Conservation (phyloP, 2,888 invertebrate genomes). For the Podotricha telesiphe region DNA sequence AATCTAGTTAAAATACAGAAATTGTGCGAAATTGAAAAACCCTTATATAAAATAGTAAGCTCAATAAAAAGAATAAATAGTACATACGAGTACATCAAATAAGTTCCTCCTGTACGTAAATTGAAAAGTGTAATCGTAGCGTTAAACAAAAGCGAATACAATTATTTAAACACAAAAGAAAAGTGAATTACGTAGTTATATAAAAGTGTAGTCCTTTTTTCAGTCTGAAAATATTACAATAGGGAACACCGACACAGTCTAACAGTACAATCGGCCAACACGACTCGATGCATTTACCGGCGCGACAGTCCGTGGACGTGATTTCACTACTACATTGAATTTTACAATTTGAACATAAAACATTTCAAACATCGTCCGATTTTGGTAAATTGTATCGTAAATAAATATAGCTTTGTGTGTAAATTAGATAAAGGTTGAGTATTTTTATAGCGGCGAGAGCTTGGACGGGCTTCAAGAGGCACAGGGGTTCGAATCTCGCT, state of each 20-base stretch:
- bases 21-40: background rate
- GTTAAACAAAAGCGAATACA: constrained; percentile 18
- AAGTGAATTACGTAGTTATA: constrained; percentile 36
- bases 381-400: constrained; percentile 44
- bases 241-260: constrained; percentile 33
- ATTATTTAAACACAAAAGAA: constrained; percentile 33
- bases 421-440: background rate
- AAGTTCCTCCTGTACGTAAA: background rate
- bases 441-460: no score
- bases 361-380: constrained; percentile 43
- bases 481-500: no score
- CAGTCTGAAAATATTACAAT: constrained; percentile 39
- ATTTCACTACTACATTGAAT: constrained; percentile 42
- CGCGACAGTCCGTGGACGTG: constrained; percentile 39
- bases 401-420: constrained; percentile 25
- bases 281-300: constrained; percentile 34
- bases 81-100: background rate
- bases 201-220: constrained; percentile 30
- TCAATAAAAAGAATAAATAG: no score
- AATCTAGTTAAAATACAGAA: no score
- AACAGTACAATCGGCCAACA: constrained; percentile 40
- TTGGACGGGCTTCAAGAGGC: no score
- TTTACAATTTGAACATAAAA: constrained; percentile 43
- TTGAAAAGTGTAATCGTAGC: background rate
- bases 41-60: background rate